A percentile compares a stretch with the other conserved stretches of the same genome.
Conservation (phyloP, 2,888 invertebrate genomes). For the Caenorhabditis sulstoni region DNA sequence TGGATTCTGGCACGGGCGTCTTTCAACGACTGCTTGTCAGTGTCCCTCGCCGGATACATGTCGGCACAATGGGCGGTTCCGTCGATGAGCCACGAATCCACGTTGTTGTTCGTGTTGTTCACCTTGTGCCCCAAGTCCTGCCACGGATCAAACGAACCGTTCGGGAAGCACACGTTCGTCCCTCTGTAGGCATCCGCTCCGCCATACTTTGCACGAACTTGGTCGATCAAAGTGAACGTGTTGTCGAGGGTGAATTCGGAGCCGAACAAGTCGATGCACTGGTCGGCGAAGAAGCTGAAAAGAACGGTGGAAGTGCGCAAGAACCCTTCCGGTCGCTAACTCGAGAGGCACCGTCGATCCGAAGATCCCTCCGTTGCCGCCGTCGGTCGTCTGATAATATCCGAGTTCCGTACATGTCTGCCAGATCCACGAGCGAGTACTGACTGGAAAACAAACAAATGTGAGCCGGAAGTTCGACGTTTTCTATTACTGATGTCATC, state of each 20-base stretch:
- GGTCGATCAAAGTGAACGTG: slow-evolving; percentile 52
- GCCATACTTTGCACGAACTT: slow-evolving; percentile 59
- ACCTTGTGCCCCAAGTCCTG: slow-evolving; percentile 58
- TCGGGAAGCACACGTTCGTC: slow-evolving; percentile 68
- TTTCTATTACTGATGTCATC: slow-evolving; percentile 51
- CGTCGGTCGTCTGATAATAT: slow-evolving; percentile 91
- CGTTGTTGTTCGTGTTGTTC: slow-evolving; percentile 44
- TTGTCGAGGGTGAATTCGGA: slow-evolving; percentile 55
- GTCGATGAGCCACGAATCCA: slow-evolving; percentile 67
- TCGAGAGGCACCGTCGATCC: slow-evolving; percentile 68
- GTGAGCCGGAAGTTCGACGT: not conserved
- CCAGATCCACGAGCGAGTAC: slow-evolving; percentile 90
- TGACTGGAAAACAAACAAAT: slow-evolving; percentile 43
- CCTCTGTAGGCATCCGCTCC: slow-evolving; percentile 65
- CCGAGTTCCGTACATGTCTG: slow-evolving; percentile 97
- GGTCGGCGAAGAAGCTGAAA: slow-evolving; percentile 67
- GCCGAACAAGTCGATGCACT: slow-evolving; percentile 66
- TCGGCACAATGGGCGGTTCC: slow-evolving; percentile 74
- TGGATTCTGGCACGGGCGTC: slow-evolving; percentile 61
- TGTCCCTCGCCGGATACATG: slow-evolving; percentile 68
- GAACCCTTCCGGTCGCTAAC: slow-evolving; percentile 24
- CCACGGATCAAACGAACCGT: slow-evolving; percentile 69
- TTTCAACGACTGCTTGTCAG: slow-evolving; percentile 53
- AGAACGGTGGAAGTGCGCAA: not conserved
- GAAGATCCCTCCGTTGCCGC: slow-evolving; percentile 66